These are phyloP conservation scores for Podarcis muralis DNA, from an alignment of 2,113 vertebrate species.

Conservation along the genomic window DNA sequence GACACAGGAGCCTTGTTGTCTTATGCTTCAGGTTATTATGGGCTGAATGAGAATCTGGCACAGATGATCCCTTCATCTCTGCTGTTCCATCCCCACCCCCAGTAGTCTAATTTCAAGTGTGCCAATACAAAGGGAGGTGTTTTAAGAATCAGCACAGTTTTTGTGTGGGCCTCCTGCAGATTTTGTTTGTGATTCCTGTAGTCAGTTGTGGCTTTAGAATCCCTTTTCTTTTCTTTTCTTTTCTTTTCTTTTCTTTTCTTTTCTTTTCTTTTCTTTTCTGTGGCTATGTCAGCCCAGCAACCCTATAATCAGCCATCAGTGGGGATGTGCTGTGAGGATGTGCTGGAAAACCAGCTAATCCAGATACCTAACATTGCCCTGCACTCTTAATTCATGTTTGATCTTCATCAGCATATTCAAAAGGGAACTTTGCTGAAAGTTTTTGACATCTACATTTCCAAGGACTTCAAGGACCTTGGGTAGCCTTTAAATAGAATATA, in stretches of 20 bases:
- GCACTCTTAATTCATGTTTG: neutral
- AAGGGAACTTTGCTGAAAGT: neutral
- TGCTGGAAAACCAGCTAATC: neutral
- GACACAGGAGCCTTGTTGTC: neutral
- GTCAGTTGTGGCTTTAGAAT: neutral
- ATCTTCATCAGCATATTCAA: neutral
- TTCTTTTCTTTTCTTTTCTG: neutral
- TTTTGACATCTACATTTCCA: neutral
- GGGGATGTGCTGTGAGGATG: neutral
- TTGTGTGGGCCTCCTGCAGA: too few relatives aligned
- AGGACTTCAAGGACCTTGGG: neutral
- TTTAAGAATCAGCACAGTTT: neutral
- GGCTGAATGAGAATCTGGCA: neutral
- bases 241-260: too few relatives aligned
- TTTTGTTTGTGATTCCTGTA: neutral
- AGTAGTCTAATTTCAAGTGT: neutral
- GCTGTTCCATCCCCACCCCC: neutral
- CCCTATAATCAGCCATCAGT: neutral
- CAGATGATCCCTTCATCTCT: neutral
- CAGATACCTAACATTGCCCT: neutral
- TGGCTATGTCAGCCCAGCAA: neutral
- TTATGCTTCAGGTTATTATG: neutral
- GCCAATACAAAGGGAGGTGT: neutral
- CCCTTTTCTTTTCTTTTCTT: too few relatives aligned
- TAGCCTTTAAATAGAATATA: slow-evolving; percentile 17